Conservation (phyloP, 92 coral and sea anemone genomes). For the Paramuricea clavata region DNA sequence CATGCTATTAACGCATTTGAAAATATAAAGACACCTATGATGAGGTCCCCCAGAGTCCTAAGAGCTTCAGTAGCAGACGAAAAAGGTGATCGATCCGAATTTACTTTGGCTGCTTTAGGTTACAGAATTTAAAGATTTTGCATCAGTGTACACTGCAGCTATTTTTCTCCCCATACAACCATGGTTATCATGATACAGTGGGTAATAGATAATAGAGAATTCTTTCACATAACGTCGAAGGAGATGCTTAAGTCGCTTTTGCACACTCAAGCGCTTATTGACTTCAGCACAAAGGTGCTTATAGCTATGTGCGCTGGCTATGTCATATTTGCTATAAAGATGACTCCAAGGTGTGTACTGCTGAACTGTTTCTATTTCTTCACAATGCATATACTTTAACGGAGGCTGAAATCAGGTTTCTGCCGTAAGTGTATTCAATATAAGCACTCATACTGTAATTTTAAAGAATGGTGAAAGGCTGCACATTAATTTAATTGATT, state of each 20-base stretch:
- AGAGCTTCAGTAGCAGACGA: neutral
- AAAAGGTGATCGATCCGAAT: neutral
- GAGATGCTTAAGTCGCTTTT: no score
- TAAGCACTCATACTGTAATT: no score
- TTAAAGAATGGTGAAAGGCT: no score
- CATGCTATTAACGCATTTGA: conserved; percentile 1
- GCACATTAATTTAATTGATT: no score
- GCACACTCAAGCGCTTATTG: no score
- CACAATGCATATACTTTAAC: conserved; percentile 6
- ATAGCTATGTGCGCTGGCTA: conserved; percentile 25
- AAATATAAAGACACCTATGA: conserved; percentile 10
- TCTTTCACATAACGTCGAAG: no score
- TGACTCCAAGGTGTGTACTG: conserved; percentile 40
- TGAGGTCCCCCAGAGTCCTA: neutral
- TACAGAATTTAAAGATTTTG: neutral
- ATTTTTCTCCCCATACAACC: neutral
- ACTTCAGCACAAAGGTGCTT: no score
- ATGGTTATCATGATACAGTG: no score
- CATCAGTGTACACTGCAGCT: conserved; percentile 3
- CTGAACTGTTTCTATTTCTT: conserved; percentile 11
- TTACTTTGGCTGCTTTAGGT: neutral
- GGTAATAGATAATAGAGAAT: no score
- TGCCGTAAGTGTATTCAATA: no score
- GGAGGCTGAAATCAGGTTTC: neutral
- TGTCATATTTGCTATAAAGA: conserved; percentile 23